Evolutionary conservation across 1,140 invertebrate genomes (phyloP).

Genomic region (Bombyx mori): DNA sequence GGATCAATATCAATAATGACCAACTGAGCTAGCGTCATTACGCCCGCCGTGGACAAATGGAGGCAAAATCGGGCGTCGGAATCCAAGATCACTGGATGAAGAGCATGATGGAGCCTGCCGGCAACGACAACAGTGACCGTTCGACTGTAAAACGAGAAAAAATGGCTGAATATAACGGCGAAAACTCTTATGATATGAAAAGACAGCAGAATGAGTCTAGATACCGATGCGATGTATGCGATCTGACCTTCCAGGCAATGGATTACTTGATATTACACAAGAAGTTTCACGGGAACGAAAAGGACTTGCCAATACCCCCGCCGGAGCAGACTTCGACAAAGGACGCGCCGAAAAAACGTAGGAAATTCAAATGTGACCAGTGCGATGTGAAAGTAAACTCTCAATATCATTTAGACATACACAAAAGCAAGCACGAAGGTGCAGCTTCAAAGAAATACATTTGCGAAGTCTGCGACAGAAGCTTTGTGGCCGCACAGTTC

Average conservation of each 20-base stretch:
- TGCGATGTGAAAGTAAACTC: slow-evolving; percentile 65
- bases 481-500: slow-evolving; percentile 58
- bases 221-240: slow-evolving; percentile 56
- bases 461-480: slow-evolving; percentile 57
- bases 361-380: slow-evolving; percentile 60
- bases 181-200: slow-evolving; percentile 40
- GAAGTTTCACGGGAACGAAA: slow-evolving; percentile 60
- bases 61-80: slow-evolving; percentile 52
- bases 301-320: slow-evolving; percentile 29
- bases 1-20: slow-evolving; percentile 60
- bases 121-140: slow-evolving; percentile 51
- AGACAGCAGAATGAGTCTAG: slow-evolving; percentile 33
- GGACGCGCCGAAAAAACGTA: slow-evolving; percentile 49
- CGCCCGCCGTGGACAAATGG: slow-evolving; percentile 41
- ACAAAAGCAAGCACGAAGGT: slow-evolving; percentile 60
- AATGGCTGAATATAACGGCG: slow-evolving; percentile 58
- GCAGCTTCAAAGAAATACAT: slow-evolving; percentile 54
- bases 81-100: slow-evolving; percentile 64
- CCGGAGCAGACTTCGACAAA: slow-evolving; percentile 36
- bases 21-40: slow-evolving; percentile 38
- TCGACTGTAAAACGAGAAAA: slow-evolving; percentile 55
- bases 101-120: slow-evolving; percentile 64
- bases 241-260: slow-evolving; percentile 57
- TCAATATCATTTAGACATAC: slow-evolving; percentile 61
- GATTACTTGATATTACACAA: slow-evolving; percentile 59